These are phyloP conservation scores for Polypedilum pembai DNA, from an alignment of 1,140 invertebrate genomes.

Conservation along the genomic window DNA sequence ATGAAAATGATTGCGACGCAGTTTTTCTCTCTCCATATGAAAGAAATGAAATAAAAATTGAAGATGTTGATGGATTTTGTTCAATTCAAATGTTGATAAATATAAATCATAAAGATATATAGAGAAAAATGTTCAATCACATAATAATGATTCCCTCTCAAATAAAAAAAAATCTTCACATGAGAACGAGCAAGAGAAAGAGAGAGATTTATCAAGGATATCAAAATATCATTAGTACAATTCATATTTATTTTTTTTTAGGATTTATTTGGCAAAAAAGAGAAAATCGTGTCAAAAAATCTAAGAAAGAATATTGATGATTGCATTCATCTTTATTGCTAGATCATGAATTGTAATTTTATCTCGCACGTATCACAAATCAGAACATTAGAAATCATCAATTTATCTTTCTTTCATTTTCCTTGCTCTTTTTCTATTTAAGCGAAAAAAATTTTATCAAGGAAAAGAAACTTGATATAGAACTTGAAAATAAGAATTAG, in stretches of 20 bases:
- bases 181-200: no score
- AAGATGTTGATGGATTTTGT: slow-evolving; percentile 22
- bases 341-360: slow-evolving; percentile 11
- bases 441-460: no score
- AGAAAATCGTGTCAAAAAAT: not conserved
- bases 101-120: not conserved
- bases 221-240: slow-evolving; percentile 27
- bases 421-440: no score
- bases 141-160: slow-evolving; percentile 23
- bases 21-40: not conserved
- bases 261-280: not conserved
- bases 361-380: not conserved
- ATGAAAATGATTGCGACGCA: no score
- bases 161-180: not conserved
- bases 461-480: no score
- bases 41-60: not conserved
- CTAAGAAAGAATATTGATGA: slow-evolving; percentile 6
- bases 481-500: no score
- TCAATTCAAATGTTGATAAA: slow-evolving; percentile 15
- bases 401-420: not conserved
- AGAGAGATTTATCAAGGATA: slow-evolving; percentile 26
- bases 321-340: slow-evolving; percentile 18
- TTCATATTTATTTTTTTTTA: slow-evolving; percentile 25
- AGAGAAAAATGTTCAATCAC: not conserved
- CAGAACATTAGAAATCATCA: slow-evolving; percentile 18